Base-by-base conservation (phyloP, 2,888 invertebrate genomes). In the Spodoptera littoralis region DNA sequence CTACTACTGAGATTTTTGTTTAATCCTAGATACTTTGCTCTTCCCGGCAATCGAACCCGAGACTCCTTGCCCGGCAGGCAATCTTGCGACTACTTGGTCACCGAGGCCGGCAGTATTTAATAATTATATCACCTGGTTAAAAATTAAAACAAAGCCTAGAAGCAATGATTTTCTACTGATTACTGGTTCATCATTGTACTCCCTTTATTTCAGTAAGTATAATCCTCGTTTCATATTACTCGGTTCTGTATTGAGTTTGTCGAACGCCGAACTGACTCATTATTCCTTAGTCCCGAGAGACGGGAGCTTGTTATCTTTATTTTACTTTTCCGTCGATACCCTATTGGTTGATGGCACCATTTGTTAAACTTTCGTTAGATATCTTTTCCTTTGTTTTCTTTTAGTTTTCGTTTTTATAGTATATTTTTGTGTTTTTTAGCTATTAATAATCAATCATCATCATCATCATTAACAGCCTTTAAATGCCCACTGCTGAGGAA, bases 261-360 rank as follows among this genome's bases (percentile, higher is more conserved):
- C 45, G 43, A 57, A 56, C 62, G 55, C 22, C 47, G 56, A 60
- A 49, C 52, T 55, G 58, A 59, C 63, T 76, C 61, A 77, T 76
- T 73, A 73, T 49, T 65, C 45, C 60, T 56, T 5, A 5, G 54
- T 66, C 74, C 70, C 73, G 18, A 11, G 72, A 59, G 72, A 22
- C 54, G 51, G n/a, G 11, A 5, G 42, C 66, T 63, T 65, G 58
- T 76, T 75, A 70, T 75, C 74, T 73, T 74, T 64, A 64, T 62
- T 74, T 74, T 62, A 61, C 61, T 56, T 18, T 72, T 62, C 51
- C 13, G 50, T 42, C 36, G 46, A 59, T 59, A 62, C 41, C 43
- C 13, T 42, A 42, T 45, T 27, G 53, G 46, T 48, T 18, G 43
- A 24, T 6, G n/a, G 54, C 60, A 73, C 61, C 47, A 54, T 73